Conservation (phyloP, 2,797 vertebrate genomes). For the Sebastes alutus region DNA sequence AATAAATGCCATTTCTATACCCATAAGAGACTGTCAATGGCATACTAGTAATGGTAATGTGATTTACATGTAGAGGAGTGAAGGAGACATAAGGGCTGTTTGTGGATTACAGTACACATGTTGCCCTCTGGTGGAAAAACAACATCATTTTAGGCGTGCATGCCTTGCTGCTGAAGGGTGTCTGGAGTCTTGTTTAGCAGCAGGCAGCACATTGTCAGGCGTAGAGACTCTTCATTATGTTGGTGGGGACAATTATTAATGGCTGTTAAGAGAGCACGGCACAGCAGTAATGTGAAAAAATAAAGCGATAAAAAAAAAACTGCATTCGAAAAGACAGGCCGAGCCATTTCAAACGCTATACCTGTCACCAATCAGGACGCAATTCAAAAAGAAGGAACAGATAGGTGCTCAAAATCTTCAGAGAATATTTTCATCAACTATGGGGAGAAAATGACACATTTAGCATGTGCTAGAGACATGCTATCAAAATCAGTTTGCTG, state of each 20-base stretch:
- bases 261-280: slow-evolving; percentile 42
- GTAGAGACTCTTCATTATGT: slow-evolving; percentile 33
- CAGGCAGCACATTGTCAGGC: slow-evolving; percentile 25
- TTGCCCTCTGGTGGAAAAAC: slow-evolving; percentile 77
- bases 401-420: slow-evolving; percentile 58
- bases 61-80: slow-evolving; percentile 33
- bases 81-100: background rate
- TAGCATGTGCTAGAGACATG: slow-evolving; percentile 59
- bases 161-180: slow-evolving; percentile 25
- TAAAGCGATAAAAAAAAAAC: background rate
- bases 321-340: background rate
- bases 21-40: background rate
- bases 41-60: background rate
- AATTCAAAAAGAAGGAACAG: slow-evolving; percentile 46
- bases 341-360: slow-evolving; percentile 57
- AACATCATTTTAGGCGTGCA: slow-evolving; percentile 24
- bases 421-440: slow-evolving; percentile 58
- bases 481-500: slow-evolving; percentile 72
- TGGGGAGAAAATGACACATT: slow-evolving; percentile 61
- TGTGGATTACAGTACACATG: slow-evolving; percentile 62
- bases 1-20: slow-evolving; percentile 5
- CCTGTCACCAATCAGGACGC: slow-evolving; percentile 61
- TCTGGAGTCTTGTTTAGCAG: slow-evolving; percentile 45
- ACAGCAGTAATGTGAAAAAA: slow-evolving; percentile 7
- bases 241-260: slow-evolving; percentile 42